A percentile compares a stretch with the other conserved stretches of the same genome.
These are phyloP conservation scores for Elaeidobius kamerunicus DNA, from an alignment of 2,888 invertebrate genomes.

Conservation along the genomic window DNA sequence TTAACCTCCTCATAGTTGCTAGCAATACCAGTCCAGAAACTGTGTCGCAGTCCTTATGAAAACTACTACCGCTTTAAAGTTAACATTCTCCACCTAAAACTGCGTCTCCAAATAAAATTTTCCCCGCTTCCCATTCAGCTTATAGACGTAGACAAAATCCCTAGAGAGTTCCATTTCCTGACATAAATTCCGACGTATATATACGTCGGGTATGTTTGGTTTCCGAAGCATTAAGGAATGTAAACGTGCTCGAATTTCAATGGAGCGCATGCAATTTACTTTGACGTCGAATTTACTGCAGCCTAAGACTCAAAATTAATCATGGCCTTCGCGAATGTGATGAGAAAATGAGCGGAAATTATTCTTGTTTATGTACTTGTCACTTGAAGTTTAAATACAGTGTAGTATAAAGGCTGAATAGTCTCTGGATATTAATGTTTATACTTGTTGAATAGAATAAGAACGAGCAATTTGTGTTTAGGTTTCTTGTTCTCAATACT, in stretches of 20 bases:
- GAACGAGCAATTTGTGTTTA: too few species aligned
- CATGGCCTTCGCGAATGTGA: background rate
- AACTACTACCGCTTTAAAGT: too few species aligned
- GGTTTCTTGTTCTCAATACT: background rate
- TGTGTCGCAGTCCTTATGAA: too few species aligned
- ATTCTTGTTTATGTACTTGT: background rate
- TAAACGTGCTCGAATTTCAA: slow-evolving; percentile 18
- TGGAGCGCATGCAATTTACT: slow-evolving; percentile 4
- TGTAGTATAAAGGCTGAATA: too few species aligned
- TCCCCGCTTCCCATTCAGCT: background rate
- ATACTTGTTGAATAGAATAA: too few species aligned
- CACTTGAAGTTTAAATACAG: background rate
- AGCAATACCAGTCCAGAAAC: too few species aligned
- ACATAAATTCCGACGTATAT: slow-evolving; percentile 8
- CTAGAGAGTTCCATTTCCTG: slow-evolving; percentile 1
- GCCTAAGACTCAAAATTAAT: background rate
- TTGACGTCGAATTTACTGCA: slow-evolving; percentile 3
- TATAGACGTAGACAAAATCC: slow-evolving; percentile 5
- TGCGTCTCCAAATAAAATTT: background rate
- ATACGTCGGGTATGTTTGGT: slow-evolving; percentile 7
- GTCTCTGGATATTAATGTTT: too few species aligned
- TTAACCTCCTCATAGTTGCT: too few species aligned
- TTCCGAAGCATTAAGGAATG: slow-evolving; percentile 10
- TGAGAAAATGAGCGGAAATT: background rate
- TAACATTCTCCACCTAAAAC: too few species aligned